phyloP scores from a whole-genome alignment of 2,797 vertebrate genomes.

The Tragelaphus eurycerus region DNA sequence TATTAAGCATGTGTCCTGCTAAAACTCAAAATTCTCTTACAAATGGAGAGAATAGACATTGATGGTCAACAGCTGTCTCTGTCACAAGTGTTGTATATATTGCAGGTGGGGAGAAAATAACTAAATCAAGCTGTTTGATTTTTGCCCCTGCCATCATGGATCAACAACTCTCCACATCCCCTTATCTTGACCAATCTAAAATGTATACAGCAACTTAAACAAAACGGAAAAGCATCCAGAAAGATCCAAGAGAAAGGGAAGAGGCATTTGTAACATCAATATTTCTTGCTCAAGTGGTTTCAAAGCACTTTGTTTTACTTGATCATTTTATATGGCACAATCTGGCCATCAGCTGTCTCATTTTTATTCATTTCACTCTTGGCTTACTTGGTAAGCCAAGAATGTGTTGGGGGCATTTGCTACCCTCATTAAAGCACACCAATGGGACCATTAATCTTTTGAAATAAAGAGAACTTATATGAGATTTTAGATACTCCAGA shows the following conservation, averaged over 20 bases:
- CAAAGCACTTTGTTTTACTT: slow-evolving; percentile 33
- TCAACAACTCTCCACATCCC: neutral
- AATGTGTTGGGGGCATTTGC: neutral
- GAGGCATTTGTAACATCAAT: neutral
- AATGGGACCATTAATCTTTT: slow-evolving; percentile 5
- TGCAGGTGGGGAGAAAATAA: neutral
- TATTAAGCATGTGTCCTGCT: neutral
- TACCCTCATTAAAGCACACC: neutral
- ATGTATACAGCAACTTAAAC: neutral
- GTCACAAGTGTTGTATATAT: neutral
- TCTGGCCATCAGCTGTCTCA: neutral
- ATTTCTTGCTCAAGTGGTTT: neutral
- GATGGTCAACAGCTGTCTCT: neutral
- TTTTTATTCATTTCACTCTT: neutral
- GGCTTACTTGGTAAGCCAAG: neutral
- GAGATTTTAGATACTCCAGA: neutral
- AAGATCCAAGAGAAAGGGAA: neutral
- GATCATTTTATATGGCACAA: neutral
- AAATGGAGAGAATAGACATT: slow-evolving; percentile 6
- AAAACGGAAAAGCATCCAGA: slow-evolving; percentile 14
- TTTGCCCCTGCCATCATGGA: neutral
- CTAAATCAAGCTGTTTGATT: neutral
- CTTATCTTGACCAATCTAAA: neutral
- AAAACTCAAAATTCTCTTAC: slow-evolving; percentile 15
- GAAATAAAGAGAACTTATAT: neutral